These are phyloP conservation scores for Polypedilum vanderplanki DNA, from an alignment of 1,140 invertebrate genomes.

Conservation along the genomic window DNA sequence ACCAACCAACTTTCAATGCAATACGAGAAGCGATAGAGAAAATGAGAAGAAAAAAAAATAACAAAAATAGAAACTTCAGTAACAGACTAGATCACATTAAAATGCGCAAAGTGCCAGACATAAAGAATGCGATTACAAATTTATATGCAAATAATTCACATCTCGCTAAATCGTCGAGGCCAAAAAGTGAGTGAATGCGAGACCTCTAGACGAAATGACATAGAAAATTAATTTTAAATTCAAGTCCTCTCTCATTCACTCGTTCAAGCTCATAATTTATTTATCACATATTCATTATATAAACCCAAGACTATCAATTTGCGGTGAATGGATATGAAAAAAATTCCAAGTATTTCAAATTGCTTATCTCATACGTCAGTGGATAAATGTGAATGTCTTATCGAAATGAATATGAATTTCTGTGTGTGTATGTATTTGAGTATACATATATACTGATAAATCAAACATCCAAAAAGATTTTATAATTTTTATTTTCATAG, in stretches of 20 bases:
- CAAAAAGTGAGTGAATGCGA: background rate
- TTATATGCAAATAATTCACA: background rate
- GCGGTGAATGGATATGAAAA: background rate
- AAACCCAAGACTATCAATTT: too few relatives aligned
- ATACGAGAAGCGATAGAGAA: background rate
- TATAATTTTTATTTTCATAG: background rate
- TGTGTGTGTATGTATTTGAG: background rate
- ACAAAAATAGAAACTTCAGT: background rate
- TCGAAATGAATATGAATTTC: background rate
- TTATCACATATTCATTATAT: too few relatives aligned
- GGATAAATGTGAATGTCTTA: background rate
- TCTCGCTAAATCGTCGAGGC: background rate
- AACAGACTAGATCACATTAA: conserved; percentile 18
- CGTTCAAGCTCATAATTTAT: background rate
- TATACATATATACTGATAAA: too few relatives aligned
- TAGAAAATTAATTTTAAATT: background rate
- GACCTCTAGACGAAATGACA: conserved; percentile 4
- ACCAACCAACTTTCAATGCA: background rate
- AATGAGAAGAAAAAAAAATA: background rate
- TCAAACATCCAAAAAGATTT: background rate
- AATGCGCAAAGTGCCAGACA: conserved; percentile 1
- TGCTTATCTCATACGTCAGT: background rate
- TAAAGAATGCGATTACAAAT: conserved; percentile 10
- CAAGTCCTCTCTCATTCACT: too few relatives aligned
- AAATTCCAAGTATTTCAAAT: background rate